Conservation (phyloP, 2,888 invertebrate genomes). For the Limnephilus marmoratus region DNA sequence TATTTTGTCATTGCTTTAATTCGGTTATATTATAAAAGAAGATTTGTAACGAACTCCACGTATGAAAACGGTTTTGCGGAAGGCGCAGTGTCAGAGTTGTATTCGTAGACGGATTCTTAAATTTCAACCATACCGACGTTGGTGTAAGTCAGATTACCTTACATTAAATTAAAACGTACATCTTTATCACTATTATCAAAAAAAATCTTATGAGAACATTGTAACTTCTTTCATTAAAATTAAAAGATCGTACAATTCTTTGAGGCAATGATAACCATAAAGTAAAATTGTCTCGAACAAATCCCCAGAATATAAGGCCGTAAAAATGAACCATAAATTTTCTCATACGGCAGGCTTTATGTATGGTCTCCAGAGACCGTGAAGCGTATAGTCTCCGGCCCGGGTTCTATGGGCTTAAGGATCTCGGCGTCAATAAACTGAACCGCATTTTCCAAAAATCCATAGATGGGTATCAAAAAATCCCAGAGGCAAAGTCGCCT, state of each 20-base stretch:
- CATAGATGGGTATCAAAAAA: slow-evolving; percentile 14
- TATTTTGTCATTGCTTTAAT: too few species aligned
- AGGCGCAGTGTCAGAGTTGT: too few species aligned
- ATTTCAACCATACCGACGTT: too few species aligned
- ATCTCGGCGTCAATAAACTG: slow-evolving; percentile 4
- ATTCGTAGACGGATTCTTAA: too few species aligned
- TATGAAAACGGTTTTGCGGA: too few species aligned
- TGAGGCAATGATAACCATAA: neutral
- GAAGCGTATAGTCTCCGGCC: neutral
- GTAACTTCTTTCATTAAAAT: neutral
- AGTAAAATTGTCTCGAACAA: neutral
- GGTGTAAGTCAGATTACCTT: too few species aligned
- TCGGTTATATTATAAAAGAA: too few species aligned
- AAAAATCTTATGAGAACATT: too few species aligned
- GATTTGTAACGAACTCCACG: too few species aligned
- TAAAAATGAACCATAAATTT: neutral
- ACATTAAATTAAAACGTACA: too few species aligned
- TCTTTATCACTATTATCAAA: too few species aligned
- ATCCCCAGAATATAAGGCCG: neutral
- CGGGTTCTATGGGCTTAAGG: neutral
- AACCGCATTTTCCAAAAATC: slow-evolving; percentile 17
- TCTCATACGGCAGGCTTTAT: neutral
- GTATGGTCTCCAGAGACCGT: neutral
- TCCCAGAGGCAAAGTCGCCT: neutral
- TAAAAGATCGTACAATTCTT: neutral